Base-by-base conservation (phyloP, 2,113 vertebrate species). In the Zapus hudsonius region DNA sequence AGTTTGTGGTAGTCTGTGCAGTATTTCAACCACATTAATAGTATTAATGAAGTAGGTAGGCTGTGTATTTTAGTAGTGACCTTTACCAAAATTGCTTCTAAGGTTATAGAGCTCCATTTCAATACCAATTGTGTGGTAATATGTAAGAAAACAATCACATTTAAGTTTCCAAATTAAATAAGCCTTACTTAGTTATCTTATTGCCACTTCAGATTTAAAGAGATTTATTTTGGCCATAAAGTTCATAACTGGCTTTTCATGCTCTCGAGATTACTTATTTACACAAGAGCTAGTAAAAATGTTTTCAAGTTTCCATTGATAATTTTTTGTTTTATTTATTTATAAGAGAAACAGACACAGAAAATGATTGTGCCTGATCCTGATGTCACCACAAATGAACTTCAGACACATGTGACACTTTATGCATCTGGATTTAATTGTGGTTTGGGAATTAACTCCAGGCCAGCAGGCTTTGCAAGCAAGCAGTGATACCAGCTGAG, bases 41-140 rank as follows among this genome's bases (percentile, higher is more conserved):
- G 91, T 94, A 97, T 97, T 97, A 97, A 96, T 97, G 96, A 75
- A 95, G 69, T 94, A 91, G 84, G 91, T 94, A 95, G 92, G 85
- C 42, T 93, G 72, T 1, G 6, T 75, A 82, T 87, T 97, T 97
- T 96, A 97, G 75, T 95, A 84, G 80, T 96, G 86, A 96, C 96
- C 95, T 98, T 97, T 96, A n/a, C 80, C 94, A 96, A 70, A 98
- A 96, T 95, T 97, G 92, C 64, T 95, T 96, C 95, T 97, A 94
- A 97, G 92, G 97, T 96, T 96, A 83, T 70, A 96, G 63, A 96
- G 64, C 61, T 97, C 97, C 89, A 91, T 95, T 97, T 95, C 86
- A 92, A 80, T 94, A 95, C 92, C 97, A 85, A 95, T 97, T 97
- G 97, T 94, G 63, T 94, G 17, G 70, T 96, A 96, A 97, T 96